Conservation (phyloP, 2,113 vertebrate species). For the Acinonyx jubatus region DNA sequence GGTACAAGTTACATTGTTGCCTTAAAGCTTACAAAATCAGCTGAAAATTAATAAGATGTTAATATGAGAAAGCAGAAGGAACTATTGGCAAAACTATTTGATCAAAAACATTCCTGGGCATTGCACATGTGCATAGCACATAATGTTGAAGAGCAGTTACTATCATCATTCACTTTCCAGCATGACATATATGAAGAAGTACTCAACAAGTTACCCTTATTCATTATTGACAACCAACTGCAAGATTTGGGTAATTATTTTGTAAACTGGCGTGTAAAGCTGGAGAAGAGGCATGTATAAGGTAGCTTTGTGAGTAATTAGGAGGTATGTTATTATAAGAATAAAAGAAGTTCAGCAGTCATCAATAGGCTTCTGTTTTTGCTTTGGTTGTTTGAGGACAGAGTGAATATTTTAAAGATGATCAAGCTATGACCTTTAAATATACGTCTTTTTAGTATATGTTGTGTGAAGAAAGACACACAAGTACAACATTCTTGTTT, state of each 20-base stretch:
- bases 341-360: neutral
- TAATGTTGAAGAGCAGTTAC: neutral
- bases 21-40: slow-evolving; percentile 31
- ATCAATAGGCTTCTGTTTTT: neutral
- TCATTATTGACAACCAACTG: neutral
- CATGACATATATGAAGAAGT: neutral
- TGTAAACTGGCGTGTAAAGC: neutral
- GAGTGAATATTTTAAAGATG: slow-evolving; percentile 24
- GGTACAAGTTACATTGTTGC: neutral
- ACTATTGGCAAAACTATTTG: slow-evolving; percentile 24
- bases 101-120: neutral
- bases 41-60: slow-evolving; percentile 3
- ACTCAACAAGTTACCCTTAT: neutral
- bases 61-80: neutral
- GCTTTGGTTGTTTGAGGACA: slow-evolving; percentile 13
- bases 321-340: neutral
- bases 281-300: neutral
- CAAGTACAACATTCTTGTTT: neutral
- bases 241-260: slow-evolving; percentile 13
- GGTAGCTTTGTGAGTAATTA: neutral
- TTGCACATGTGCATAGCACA: neutral
- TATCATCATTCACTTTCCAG: neutral
- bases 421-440: neutral
- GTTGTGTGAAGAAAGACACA: neutral
- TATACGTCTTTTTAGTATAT: neutral